Base-by-base conservation (phyloP, 23 tunicate genomes). In the Phallusia fumigata region DNA sequence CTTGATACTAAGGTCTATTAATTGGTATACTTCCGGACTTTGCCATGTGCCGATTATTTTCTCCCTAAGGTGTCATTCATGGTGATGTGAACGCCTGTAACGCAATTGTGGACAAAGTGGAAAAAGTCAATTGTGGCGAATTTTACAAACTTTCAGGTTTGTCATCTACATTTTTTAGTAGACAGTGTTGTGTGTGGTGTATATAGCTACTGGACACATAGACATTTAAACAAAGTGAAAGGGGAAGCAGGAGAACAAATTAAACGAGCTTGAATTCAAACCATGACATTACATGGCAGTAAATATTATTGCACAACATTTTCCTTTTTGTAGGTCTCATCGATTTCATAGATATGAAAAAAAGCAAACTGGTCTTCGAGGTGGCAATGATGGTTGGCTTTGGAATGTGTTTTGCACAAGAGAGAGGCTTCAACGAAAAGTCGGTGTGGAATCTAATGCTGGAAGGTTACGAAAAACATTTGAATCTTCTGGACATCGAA, bases 351-450 rank as follows among this genome's bases (percentile, higher is more conserved):
- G 77, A 74, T 3, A 74, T 74, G 77, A 74, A 32, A 31, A 5
- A 74, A 19, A 74, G 77, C 40, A 32, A 74, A 32, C 30, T 32
- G 77, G 77, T 74, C 5, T 74, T 74, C 40, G 77, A 74, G 30
- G 36, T 74, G 40, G 77, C 77, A 18, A 74, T 16, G 2, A 1
- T 74, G 77, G 34, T 31, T 16, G 77, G 33, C 5, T 74, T 58
- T 24, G 11, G 28, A 5, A 21, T 58, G 28, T 8, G 69, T 58
- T 13, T 21, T 58, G 69, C 69, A 24, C 69, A 58, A 5, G 3
- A 22, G 16, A 22, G 69, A 24, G 16, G 16, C 15, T 58, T 58
- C 69, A 13, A 58, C 3, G 5, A 21, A 24, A 24, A 58, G 26
- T 21, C 3, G 28, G 28, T 58, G 3, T 1, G 8, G 13, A 22